Conservation (phyloP, 2,888 invertebrate species). For the Ophion costatus region DNA sequence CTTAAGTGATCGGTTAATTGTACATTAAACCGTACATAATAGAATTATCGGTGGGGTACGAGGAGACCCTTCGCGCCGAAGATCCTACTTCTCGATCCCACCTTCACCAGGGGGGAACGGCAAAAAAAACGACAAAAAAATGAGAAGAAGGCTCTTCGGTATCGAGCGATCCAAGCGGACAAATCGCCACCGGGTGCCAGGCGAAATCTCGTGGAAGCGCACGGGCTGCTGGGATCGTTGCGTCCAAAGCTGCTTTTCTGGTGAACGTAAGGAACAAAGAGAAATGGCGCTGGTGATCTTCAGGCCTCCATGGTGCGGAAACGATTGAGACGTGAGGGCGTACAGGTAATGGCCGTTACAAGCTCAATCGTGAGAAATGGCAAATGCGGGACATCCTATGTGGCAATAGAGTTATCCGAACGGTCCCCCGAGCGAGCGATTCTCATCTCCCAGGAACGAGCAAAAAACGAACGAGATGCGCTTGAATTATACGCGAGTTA, state of each 20-base stretch:
- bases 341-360: conserved; percentile 38
- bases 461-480: neutral
- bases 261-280: conserved; percentile 14
- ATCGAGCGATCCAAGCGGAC: conserved; percentile 35
- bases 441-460: too few species aligned
- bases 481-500: conserved; percentile 16
- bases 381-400: conserved; percentile 35
- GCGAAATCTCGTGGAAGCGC: conserved; percentile 5
- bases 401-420: neutral
- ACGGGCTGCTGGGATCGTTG: neutral
- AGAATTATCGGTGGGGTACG: conserved; percentile 78
- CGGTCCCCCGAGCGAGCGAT: too few species aligned
- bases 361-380: conserved; percentile 39
- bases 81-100: conserved; percentile 13
- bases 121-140: conserved; percentile 14
- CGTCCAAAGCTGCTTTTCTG: conserved; percentile 17
- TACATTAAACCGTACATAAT: conserved; percentile 83
- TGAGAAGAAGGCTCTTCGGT: conserved; percentile 26
- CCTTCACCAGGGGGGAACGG: conserved; percentile 15
- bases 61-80: conserved; percentile 45
- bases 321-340: conserved; percentile 57
- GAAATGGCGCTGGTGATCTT: neutral
- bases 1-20: conserved; percentile 83
- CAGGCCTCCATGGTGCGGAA: conserved; percentile 1
- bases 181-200: conserved; percentile 39